A percentile compares a stretch with the other conserved stretches of the same genome.
Evolutionary conservation across 2,113 vertebrate species (phyloP).

Genomic region (Neogale vison): DNA sequence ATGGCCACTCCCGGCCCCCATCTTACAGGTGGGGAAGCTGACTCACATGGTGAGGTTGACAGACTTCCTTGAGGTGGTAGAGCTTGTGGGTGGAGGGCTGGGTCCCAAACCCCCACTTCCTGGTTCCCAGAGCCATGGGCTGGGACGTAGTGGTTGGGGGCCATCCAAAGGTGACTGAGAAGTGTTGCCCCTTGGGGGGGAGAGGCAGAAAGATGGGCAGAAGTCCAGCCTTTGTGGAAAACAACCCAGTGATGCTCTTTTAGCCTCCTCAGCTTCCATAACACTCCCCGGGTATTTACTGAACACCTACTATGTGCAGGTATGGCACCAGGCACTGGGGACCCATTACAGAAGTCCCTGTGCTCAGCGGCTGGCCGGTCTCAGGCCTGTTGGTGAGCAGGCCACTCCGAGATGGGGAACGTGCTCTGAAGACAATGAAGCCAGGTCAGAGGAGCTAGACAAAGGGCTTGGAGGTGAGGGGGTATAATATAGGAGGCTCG

Average conservation of each 20-base stretch:
- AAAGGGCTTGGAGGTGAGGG: rapidly evolving
- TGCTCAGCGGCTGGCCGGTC: background rate
- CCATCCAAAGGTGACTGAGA: background rate
- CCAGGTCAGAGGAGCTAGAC: background rate
- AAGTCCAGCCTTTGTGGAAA: rapidly evolving
- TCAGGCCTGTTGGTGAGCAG: background rate
- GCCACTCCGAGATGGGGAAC: background rate
- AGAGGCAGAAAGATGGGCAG: rapidly evolving
- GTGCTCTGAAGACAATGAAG: background rate
- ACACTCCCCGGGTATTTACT: rapidly evolving
- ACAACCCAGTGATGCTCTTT: rapidly evolving
- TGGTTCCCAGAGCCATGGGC: background rate
- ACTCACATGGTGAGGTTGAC: background rate
- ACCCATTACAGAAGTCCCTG: too few species aligned
- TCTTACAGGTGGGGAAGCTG: background rate
- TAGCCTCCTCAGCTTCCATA: too few species aligned
- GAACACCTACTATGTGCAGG: background rate
- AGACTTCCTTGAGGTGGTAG: slow-evolving; percentile 24
- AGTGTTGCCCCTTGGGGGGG: rapidly evolving
- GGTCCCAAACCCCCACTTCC: slow-evolving; percentile 12
- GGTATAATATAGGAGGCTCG: rapidly evolving
- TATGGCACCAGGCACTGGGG: background rate
- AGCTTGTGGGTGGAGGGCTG: background rate
- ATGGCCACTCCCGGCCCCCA: rapidly evolving
- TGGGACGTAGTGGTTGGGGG: background rate